A percentile compares a stretch with the other conserved stretches of the same genome.
These are phyloP conservation scores for Synanthedon formicaeformis DNA, from an alignment of 2,888 invertebrate genomes.

Conservation along the genomic window DNA sequence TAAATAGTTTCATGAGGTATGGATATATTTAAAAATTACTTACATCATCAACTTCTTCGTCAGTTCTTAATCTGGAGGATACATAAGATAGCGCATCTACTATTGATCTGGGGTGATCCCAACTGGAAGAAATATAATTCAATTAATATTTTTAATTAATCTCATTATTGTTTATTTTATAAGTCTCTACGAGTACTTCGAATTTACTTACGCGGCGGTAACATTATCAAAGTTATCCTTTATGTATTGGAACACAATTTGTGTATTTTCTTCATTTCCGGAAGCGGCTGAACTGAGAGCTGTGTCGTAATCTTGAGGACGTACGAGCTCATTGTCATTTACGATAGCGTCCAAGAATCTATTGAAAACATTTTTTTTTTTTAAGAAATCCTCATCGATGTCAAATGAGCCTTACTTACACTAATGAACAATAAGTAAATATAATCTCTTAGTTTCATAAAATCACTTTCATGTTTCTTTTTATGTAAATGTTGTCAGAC, in stretches of 20 bases:
- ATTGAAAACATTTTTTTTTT: no score
- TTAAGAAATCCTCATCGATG: no score
- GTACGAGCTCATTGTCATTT: slow-evolving; percentile 33
- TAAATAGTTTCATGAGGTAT: neutral
- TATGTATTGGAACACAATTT: slow-evolving; percentile 65
- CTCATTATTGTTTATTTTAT: no score
- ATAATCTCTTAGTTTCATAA: no score
- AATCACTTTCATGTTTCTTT: no score
- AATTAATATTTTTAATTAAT: no score
- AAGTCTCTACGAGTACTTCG: no score
- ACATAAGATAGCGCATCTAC: slow-evolving; percentile 28
- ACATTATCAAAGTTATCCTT: slow-evolving; percentile 28
- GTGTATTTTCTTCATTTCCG: slow-evolving; percentile 68
- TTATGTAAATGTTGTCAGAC: no score
- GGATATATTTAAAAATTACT: slow-evolving; percentile 5
- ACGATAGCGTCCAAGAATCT: slow-evolving; percentile 42
- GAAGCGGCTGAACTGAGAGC: slow-evolving; percentile 60
- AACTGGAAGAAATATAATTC: slow-evolving; percentile 20
- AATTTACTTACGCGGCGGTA: slow-evolving; percentile 36
- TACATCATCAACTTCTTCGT: slow-evolving; percentile 27
- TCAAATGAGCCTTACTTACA: no score
- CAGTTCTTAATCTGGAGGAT: slow-evolving; percentile 36
- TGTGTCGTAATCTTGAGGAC: slow-evolving; percentile 56
- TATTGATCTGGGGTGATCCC: slow-evolving; percentile 15
- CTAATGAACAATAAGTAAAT: no score